A percentile compares a stretch with the other conserved stretches of the same genome.
Conservation (phyloP, 2,113 vertebrate species). For the Picathartes gymnocephalus region DNA sequence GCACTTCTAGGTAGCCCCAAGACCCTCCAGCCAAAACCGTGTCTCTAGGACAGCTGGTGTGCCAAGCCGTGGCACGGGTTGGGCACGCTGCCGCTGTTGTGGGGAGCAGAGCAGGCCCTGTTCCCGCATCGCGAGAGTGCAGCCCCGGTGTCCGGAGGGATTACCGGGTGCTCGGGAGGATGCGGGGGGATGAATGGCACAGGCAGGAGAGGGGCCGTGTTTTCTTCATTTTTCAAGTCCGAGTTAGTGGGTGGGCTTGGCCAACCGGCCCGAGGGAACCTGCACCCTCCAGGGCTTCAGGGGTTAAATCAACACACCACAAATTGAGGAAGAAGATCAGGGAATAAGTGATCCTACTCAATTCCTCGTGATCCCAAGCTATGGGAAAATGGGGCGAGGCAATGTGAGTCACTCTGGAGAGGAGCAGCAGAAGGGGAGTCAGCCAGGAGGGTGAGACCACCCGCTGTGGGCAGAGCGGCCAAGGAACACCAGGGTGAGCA, state of each 20-base stretch:
- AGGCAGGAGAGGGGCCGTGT: fast-evolving
- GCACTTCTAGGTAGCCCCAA: not conserved
- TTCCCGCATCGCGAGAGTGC: fast-evolving
- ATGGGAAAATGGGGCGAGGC: not conserved
- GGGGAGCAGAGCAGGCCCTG: not conserved
- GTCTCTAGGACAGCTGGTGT: fast-evolving
- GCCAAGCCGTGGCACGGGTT: not conserved
- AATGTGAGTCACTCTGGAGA: not conserved
- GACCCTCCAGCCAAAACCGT: fast-evolving
- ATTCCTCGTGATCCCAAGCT: constrained; percentile 18
- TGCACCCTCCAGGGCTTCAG: fast-evolving
- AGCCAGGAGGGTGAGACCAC: not conserved
- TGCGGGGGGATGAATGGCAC: fast-evolving
- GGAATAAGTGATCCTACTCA: constrained; percentile 27
- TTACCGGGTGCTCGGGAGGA: fast-evolving
- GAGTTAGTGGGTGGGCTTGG: not conserved
- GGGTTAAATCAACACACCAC: not conserved
- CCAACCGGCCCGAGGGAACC: fast-evolving
- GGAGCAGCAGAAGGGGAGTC: not conserved
- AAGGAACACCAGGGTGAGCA: not conserved
- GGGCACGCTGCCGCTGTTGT: fast-evolving
- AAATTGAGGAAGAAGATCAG: constrained; percentile 31
- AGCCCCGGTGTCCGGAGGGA: fast-evolving
- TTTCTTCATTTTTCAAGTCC: not conserved
- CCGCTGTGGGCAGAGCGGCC: fast-evolving